Base-by-base conservation (phyloP, 1,140 invertebrate genomes). In the Phymastichus coffea region DNA sequence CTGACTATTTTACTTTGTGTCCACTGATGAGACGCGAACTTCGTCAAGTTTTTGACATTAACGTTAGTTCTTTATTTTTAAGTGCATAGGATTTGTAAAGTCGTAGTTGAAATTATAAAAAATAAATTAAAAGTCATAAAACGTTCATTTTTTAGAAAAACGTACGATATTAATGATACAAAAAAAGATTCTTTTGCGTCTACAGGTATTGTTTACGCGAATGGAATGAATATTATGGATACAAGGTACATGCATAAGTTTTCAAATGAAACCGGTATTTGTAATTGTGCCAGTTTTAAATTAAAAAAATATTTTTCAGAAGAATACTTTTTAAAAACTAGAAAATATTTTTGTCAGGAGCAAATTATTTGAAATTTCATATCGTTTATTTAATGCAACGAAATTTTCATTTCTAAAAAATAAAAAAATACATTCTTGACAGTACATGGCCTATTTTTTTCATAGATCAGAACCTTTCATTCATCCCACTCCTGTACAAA, bases 271-370 rank as follows among this genome's bases (percentile, higher is more conserved):
- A 51, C 56, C 51, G 56, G 38, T 51, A 43, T 51, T 58, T 40
- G 14, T 23, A 58, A 59, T 59, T 53, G 49, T 47, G 30, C 57
- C 48, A 53, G 48, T 59, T 58, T 51, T 53, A 46, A 59, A 59
- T 52, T 59, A 10, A 59, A 53, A 59, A 30, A 3, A 41, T 58
- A 58, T 58, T 58, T 58, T 58, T 58, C 37, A 51, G 47, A 58
- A 17, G 44, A 37, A 52, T 35, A 59, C 40, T 20, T 43, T 51
- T 58, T 51, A 38, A 38, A 53, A 46, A 26, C 23, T 48, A 53
- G 40, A 59, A 59, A 46, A 59, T 59, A 59, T 59, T 59, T 59
- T 59, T 59, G 57, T 59, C 49, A 59, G 41, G 19, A 59, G 49
- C 48, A 38, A 33, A 52, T 53, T 22, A 52, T 52, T 59, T 52